A percentile compares a stretch with the other conserved stretches of the same genome.
Evolutionary conservation across 2,113 vertebrate species (phyloP).

Genomic region (Notechis scutatus): DNA sequence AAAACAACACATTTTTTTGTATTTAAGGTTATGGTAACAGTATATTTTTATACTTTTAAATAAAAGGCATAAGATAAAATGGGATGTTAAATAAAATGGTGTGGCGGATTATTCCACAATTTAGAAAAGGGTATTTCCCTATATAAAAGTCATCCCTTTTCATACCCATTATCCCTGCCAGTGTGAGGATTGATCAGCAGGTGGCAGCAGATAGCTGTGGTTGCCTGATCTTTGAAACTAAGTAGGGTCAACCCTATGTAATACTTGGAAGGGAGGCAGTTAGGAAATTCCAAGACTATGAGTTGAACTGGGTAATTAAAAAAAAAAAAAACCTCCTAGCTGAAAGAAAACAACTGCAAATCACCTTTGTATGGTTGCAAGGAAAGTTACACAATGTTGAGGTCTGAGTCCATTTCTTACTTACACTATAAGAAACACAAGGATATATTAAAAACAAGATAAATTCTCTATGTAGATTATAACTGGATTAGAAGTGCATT

Average conservation of each 20-base stretch:
- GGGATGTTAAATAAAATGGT: background rate
- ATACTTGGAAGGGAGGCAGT: background rate
- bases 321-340: background rate
- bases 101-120: background rate
- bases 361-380: background rate
- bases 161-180: background rate
- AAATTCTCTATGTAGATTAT: background rate
- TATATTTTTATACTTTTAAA: constrained; percentile 4
- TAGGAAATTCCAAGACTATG: background rate
- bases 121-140: background rate
- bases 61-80: background rate
- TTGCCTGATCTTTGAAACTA: background rate
- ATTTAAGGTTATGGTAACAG: background rate
- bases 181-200: background rate
- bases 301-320: background rate
- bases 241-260: background rate
- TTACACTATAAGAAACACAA: background rate
- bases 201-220: background rate
- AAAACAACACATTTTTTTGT: background rate
- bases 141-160: background rate
- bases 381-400: background rate
- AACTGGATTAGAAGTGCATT: constrained; percentile 7
- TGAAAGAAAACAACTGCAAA: background rate
- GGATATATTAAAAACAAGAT: background rate
- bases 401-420: background rate